Percentiles rank a stretch among this genome's conserved stretches.
Conservation (phyloP, 2,888 invertebrate genomes). For the Ormia ochracea region DNA sequence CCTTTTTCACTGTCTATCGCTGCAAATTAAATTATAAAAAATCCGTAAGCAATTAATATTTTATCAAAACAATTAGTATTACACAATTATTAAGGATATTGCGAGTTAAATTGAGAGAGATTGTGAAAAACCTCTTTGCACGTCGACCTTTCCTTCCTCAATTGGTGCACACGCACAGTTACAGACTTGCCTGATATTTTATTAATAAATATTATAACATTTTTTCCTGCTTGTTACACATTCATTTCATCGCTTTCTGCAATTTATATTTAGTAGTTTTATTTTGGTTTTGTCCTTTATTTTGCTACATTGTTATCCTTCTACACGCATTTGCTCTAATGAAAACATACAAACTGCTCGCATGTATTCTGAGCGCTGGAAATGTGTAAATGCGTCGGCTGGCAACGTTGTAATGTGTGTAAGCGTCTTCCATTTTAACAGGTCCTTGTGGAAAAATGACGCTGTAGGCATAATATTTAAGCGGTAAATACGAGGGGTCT, state of each 20-base stretch:
- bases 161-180: background rate
- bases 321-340: slow-evolving; percentile 15
- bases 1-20: too few relatives aligned
- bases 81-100: too few relatives aligned
- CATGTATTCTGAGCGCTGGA: background rate
- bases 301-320: slow-evolving; percentile 1
- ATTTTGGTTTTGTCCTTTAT: background rate
- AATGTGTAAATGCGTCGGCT: slow-evolving; percentile 14
- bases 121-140: background rate
- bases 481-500: slow-evolving; percentile 39
- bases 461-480: slow-evolving; percentile 41
- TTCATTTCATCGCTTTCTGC: slow-evolving; percentile 33
- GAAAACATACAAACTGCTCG: background rate
- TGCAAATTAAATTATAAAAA: too few relatives aligned
- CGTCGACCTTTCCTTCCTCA: background rate
- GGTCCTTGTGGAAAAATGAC: slow-evolving; percentile 15
- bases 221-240: slow-evolving; percentile 47
- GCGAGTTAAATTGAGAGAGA: background rate
- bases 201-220: slow-evolving; percentile 48
- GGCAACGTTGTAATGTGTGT: background rate
- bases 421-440: background rate
- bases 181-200: slow-evolving; percentile 27
- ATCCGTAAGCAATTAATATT: too few relatives aligned
- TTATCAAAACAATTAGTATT: too few relatives aligned
- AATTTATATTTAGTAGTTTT: slow-evolving; percentile 41